These are phyloP conservation scores for Ceratoteleas bidentatus DNA, from an alignment of 1,140 invertebrate genomes.

Conservation along the genomic window DNA sequence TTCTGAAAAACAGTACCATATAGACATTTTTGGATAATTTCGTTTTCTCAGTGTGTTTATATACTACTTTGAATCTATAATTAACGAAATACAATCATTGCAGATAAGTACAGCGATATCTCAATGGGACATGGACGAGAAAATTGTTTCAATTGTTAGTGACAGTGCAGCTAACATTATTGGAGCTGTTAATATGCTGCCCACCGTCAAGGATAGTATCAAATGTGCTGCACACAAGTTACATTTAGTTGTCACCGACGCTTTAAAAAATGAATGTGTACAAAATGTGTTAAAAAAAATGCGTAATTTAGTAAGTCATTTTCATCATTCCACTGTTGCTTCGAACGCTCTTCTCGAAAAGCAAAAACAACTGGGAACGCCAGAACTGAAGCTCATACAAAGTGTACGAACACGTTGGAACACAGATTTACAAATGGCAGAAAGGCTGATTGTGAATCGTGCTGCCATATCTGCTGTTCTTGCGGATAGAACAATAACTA, in stretches of 20 bases:
- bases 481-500: neutral
- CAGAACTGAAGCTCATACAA: neutral
- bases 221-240: neutral
- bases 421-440: neutral
- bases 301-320: neutral
- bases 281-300: neutral
- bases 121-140: too few relatives aligned
- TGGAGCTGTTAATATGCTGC: too few relatives aligned
- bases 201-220: neutral
- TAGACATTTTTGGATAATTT: too few relatives aligned
- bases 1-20: too few relatives aligned
- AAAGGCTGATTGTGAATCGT: neutral
- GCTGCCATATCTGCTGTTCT: neutral
- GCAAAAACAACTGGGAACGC: neutral
- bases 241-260: neutral
- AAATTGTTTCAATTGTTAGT: too few relatives aligned
- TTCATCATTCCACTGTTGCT: neutral
- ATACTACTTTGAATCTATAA: too few relatives aligned
- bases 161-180: too few relatives aligned
- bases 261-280: neutral
- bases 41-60: too few relatives aligned
- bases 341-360: neutral
- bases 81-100: too few relatives aligned
- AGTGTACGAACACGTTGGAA: slow-evolving; percentile 1
- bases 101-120: too few relatives aligned